Base-by-base conservation (phyloP, 2,888 invertebrate species). In the Macrosoma leucophasiata region DNA sequence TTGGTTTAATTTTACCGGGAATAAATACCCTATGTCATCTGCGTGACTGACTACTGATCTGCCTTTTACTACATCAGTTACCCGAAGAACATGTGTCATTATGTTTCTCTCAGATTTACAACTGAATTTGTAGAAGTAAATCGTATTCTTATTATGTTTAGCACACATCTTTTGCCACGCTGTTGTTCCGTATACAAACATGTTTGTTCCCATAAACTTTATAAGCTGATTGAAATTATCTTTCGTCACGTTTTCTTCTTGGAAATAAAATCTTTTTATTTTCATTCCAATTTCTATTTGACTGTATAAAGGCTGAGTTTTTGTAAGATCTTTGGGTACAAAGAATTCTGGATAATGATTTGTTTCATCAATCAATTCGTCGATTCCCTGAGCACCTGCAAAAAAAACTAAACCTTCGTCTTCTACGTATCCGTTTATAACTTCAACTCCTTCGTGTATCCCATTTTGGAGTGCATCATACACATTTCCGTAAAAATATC, bases 381-480 rank as follows among this genome's bases (percentile, higher is more conserved):
- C 36, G 11, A 51, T 24, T 7, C 27, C 18, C 35, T 52, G 52
- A 1, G 55, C 55, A 4, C 45, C 35, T 13, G 52, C 25, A 6
- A 69, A 12, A 27, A 55, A 31, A 13, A 62, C 42, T n/a, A 52
- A 15, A 1, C 62, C 58, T 0, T 53, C 39, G 34, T 59, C 52
- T 3, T 43, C 46, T 13, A 69, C 13, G 31, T 66, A 69, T 0
- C 54, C 34, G 8, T n/a, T n/a, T n/a, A n/a, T n/a, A n/a, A n/a
- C n/a, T n/a, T n/a, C n/a, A n/a, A n/a, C n/a, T n/a, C n/a, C 59
- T 22, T 59, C 49, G 18, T 86, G 67, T 9, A 70, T 70, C 11
- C 87, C 86, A 11, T 72, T 62, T 41, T 73, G 65, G 5, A 76
- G 43, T 10, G 60, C 55, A 21, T 85, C 67, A 12, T 43, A 25